Percentiles rank a stretch among this genome's conserved stretches.
Evolutionary conservation across 2,888 invertebrate genomes (phyloP).

Genomic region (Idaea straminata): DNA sequence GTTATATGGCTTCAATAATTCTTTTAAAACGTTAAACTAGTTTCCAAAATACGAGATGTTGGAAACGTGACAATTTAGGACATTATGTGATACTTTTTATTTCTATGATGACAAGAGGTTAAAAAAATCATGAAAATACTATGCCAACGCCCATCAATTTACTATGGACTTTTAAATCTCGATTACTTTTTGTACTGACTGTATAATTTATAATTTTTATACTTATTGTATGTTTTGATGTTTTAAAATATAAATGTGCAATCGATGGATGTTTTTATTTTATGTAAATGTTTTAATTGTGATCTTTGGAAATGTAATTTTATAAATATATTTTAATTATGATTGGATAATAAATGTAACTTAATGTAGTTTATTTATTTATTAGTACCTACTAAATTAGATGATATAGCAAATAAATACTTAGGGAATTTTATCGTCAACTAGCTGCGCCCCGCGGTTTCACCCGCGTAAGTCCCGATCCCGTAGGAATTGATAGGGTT

Average conservation of each 20-base stretch:
- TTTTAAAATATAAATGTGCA: background rate
- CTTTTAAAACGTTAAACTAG: no score
- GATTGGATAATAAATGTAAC: slow-evolving; percentile 17
- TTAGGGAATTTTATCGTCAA: no score
- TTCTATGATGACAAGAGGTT: no score
- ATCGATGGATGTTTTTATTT: slow-evolving; percentile 14
- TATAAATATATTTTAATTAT: slow-evolving; percentile 17
- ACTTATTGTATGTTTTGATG: slow-evolving; percentile 6
- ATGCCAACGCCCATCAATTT: background rate
- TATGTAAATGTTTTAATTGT: slow-evolving; percentile 16
- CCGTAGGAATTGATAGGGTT: no score
- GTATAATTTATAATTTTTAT: slow-evolving; percentile 7
- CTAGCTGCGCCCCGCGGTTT: no score
- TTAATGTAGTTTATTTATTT: slow-evolving; percentile 3
- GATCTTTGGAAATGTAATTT: slow-evolving; percentile 24
- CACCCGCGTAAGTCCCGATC: no score
- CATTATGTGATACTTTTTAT: no score
- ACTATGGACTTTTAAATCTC: no score
- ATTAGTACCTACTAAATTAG: background rate
- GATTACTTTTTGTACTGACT: background rate
- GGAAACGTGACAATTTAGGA: no score
- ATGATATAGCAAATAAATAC: no score
- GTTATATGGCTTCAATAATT: no score
- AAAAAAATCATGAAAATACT: background rate
- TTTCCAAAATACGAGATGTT: no score